Percentiles rank a stretch among this genome's conserved stretches.
phyloP scores from a whole-genome alignment of 2,113 vertebrate genomes.

The Danio rerio region GRCz12tu NC_133189.1:6241501-6242000 shows the following conservation, averaged over 20 bases:
- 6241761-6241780: constrained; percentile 61
- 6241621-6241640: constrained; percentile 62
- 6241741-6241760: constrained; percentile 65
- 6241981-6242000: constrained; percentile 47
- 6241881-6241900: constrained; percentile 60
- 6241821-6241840: constrained; percentile 65
- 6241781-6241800: constrained; percentile 65
- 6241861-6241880: constrained; percentile 61
- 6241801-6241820: constrained; percentile 74
- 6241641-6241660: constrained; percentile 59
- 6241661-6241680: constrained; percentile 63
- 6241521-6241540: constrained; percentile 48
- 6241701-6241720: constrained; percentile 70
- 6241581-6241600: constrained; percentile 27
- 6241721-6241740: constrained; percentile 62
- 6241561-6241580: constrained; percentile 56
- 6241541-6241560: constrained; percentile 55
- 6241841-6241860: constrained; percentile 61
- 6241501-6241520: constrained; percentile 34
- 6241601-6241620: constrained; percentile 55
- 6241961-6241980: constrained; percentile 47
- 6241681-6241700: constrained; percentile 68
- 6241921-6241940: constrained; percentile 68
- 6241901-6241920: constrained; percentile 60
- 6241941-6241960: constrained; percentile 52